Percentiles rank a stretch among this genome's conserved stretches.
Conservation (phyloP, 1,140 invertebrate species). For the Dendroctonus ponderosae region DNA sequence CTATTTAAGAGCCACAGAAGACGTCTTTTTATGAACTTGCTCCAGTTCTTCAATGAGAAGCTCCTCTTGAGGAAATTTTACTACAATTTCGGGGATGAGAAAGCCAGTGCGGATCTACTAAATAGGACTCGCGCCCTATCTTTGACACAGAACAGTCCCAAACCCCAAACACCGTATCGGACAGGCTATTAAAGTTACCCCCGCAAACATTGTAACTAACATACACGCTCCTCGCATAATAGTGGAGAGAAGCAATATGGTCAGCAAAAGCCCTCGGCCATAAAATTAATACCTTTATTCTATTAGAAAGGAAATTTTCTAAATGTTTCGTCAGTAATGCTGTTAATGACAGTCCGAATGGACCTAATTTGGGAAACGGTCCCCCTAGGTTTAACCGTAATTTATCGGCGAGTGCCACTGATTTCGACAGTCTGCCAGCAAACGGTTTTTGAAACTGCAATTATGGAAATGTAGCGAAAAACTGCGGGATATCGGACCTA, state of each 20-base stretch:
- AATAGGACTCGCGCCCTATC: too few relatives aligned
- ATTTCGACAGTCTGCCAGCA: conserved; percentile 5
- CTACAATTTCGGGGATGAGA: too few relatives aligned
- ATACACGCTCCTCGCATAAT: conserved; percentile 13
- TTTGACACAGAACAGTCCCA: too few relatives aligned
- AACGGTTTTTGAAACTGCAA: background rate
- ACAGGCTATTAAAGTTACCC: too few relatives aligned
- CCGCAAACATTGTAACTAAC: conserved; percentile 8
- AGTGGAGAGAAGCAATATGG: conserved; percentile 17
- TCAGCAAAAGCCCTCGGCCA: conserved; percentile 11
- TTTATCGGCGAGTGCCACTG: conserved; percentile 13
- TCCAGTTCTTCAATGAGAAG: too few relatives aligned
- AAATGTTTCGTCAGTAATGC: conserved; percentile 15
- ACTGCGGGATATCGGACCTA: too few relatives aligned
- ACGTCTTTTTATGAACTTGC: too few relatives aligned
- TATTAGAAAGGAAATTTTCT: conserved; percentile 19
- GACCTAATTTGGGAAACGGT: conserved; percentile 17
- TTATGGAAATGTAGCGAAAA: too few relatives aligned
- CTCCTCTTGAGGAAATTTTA: too few relatives aligned
- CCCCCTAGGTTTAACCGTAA: conserved; percentile 3
- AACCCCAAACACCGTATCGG: too few relatives aligned
- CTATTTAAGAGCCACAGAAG: too few relatives aligned
- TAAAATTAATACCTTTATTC: conserved; percentile 24
- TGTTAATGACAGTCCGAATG: conserved; percentile 18
- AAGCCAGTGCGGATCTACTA: too few relatives aligned